These are phyloP conservation scores for Boloria euphrosyne DNA, from an alignment of 2,888 invertebrate genomes.

Conservation along the genomic window DNA sequence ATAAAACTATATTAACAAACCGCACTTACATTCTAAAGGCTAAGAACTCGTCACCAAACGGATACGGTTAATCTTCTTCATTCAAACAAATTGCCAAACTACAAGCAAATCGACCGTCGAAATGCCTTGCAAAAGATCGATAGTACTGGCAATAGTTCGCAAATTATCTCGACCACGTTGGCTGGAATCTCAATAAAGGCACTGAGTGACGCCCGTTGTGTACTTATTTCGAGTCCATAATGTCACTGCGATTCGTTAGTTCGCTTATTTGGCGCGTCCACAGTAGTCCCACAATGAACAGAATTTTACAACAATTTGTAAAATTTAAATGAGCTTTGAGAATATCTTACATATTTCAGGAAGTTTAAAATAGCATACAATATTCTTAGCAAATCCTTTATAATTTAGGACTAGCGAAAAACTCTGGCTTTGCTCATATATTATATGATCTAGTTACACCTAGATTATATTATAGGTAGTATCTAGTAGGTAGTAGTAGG, in stretches of 20 bases:
- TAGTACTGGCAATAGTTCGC: slow-evolving; percentile 35
- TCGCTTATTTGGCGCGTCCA: slow-evolving; percentile 46
- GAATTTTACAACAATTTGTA: no score
- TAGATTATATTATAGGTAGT: no score
- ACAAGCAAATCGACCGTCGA: slow-evolving; percentile 30
- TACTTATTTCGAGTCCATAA: slow-evolving; percentile 60
- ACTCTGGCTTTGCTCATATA: no score
- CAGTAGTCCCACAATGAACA: slow-evolving; percentile 44
- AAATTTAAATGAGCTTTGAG: no score
- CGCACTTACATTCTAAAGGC: slow-evolving; percentile 14
- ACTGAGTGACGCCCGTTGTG: slow-evolving; percentile 51
- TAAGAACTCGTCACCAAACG: slow-evolving; percentile 26
- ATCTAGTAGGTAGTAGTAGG: no score
- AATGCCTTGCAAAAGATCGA: slow-evolving; percentile 33
- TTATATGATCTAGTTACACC: no score
- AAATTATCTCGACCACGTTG: slow-evolving; percentile 42
- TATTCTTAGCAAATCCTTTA: no score
- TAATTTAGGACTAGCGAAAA: no score
- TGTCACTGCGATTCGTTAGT: slow-evolving; percentile 60
- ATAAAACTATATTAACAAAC: not conserved
- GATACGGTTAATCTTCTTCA: slow-evolving; percentile 33
- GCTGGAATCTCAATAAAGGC: slow-evolving; percentile 49
- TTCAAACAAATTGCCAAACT: slow-evolving; percentile 34
- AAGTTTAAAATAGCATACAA: no score
- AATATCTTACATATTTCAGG: no score